phyloP scores from a whole-genome alignment of 1,140 invertebrate species.

The Hetaerina americana region DNA sequence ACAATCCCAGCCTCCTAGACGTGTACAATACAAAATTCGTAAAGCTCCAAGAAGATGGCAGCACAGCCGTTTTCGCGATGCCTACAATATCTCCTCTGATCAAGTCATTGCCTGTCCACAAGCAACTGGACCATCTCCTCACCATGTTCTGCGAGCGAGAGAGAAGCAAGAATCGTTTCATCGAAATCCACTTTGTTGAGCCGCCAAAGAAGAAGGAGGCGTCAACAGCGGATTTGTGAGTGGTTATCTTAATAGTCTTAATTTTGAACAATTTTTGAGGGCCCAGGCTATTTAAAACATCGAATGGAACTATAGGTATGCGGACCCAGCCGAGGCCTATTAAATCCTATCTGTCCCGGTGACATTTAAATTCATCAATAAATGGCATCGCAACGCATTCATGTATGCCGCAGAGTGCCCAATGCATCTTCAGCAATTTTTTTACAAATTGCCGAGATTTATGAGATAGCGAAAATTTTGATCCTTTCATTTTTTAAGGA shows the following conservation, averaged over 20 bases:
- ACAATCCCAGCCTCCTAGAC: slow-evolving; percentile 2
- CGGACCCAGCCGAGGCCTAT: no score
- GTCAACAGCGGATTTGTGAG: neutral
- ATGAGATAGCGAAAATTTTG: no score
- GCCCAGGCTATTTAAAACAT: neutral
- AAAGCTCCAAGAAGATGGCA: neutral
- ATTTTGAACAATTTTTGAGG: neutral
- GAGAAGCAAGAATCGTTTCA: neutral
- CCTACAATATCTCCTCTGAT: neutral
- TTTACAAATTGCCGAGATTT: no score
- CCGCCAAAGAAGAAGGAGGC: neutral
- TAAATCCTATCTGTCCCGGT: no score
- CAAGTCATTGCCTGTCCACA: neutral
- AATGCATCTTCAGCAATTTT: no score
- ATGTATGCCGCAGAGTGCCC: no score
- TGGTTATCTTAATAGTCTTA: neutral
- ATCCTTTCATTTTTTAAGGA: no score
- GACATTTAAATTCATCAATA: no score
- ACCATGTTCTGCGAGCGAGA: neutral
- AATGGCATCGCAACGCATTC: no score
- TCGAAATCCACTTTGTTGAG: neutral
- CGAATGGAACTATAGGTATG: no score
- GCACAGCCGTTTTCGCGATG: slow-evolving; percentile 3
- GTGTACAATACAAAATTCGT: slow-evolving; percentile 2
- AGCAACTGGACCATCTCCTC: slow-evolving; percentile 1